phyloP scores from a whole-genome alignment of 2,113 vertebrate species.

The Notarius lentiginosus region DNA sequence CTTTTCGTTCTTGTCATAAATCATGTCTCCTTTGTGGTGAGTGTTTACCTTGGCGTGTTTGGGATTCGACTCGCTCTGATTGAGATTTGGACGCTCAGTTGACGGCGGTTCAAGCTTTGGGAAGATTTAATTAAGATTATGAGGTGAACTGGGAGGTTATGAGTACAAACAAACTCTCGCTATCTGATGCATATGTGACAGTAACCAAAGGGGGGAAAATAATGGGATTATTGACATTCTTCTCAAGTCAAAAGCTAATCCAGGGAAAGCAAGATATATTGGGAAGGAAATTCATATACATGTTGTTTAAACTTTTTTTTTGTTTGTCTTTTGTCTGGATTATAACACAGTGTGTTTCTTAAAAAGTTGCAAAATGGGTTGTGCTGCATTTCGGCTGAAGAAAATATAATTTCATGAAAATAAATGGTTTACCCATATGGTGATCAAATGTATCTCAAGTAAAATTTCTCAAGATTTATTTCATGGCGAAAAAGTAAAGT shows the following conservation, averaged over 20 bases:
- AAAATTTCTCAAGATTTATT: neutral
- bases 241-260: constrained; percentile 28
- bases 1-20: constrained; percentile 33
- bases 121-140: constrained; percentile 63
- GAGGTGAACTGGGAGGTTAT: constrained; percentile 58
- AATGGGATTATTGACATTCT: constrained; percentile 53
- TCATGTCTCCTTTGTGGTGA: constrained; percentile 37
- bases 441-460: neutral
- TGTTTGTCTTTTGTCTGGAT: neutral
- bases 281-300: neutral
- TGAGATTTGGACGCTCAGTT: constrained; percentile 51
- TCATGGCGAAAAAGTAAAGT: neutral
- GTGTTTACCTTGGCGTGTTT: constrained; percentile 27
- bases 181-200: constrained; percentile 48
- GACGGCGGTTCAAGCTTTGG: constrained; percentile 45
- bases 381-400: neutral
- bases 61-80: constrained; percentile 47
- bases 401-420: neutral
- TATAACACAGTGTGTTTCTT: neutral
- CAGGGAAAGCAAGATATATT: neutral
- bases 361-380: neutral
- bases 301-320: too few species aligned
- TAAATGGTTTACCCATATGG: neutral
- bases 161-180: constrained; percentile 54
- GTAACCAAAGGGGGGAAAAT: constrained; percentile 30